These are phyloP conservation scores for Drymonia ruficornis DNA, from an alignment of 2,888 invertebrate genomes.

Conservation along the genomic window DNA sequence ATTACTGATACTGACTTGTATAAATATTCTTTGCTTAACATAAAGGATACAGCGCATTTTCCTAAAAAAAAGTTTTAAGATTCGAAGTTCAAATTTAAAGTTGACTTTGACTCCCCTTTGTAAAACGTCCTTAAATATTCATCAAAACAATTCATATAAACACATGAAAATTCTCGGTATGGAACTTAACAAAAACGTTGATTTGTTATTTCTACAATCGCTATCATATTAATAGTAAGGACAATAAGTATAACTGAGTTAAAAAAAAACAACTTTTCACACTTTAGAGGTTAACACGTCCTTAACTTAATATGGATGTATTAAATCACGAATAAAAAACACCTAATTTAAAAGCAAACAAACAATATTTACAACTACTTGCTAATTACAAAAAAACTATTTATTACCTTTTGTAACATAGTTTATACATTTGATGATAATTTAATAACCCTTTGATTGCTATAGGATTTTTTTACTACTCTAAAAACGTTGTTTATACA, in stretches of 20 bases:
- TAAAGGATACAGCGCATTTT: no score
- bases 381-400: not conserved
- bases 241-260: conserved; percentile 5
- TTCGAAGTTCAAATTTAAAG: no score
- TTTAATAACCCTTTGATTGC: no score
- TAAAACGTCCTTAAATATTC: not conserved
- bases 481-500: no score
- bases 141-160: not conserved
- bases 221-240: not conserved
- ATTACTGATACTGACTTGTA: no score
- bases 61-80: no score
- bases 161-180: not conserved
- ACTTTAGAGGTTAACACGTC: conserved; percentile 1
- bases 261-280: conserved; percentile 10
- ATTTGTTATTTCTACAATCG: not conserved
- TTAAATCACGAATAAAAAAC: not conserved
- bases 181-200: conserved; percentile 6
- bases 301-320: not conserved
- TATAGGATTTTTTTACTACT: no score
- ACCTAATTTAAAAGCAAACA: not conserved
- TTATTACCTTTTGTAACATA: not conserved
- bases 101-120: no score
- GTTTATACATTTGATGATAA: no score
- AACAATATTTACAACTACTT: not conserved
- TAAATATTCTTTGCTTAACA: no score